A percentile compares a stretch with the other conserved stretches of the same genome.
These are phyloP conservation scores for Mythimna ferrago DNA, from an alignment of 2,888 invertebrate genomes.

Conservation along the genomic window DNA sequence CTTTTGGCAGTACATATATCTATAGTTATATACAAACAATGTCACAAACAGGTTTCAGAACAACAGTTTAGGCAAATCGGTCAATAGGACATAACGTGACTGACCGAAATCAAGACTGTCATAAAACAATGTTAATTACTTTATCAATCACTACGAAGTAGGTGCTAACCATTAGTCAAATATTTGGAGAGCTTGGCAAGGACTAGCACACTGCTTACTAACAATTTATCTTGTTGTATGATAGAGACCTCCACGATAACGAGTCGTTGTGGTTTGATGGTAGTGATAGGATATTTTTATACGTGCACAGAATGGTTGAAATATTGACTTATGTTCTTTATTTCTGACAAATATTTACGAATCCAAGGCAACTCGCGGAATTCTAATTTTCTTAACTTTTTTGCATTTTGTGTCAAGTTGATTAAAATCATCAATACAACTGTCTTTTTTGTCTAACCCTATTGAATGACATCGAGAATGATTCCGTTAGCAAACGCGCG, in stretches of 20 bases:
- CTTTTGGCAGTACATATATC: background rate
- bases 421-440: no score
- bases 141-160: slow-evolving; percentile 18
- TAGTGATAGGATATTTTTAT: no score
- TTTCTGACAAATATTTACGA: no score
- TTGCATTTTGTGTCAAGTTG: no score
- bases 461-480: no score
- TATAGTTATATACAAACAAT: background rate
- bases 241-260: background rate
- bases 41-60: slow-evolving; percentile 12
- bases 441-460: no score
- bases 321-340: no score
- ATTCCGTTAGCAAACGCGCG: no score
- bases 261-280: no score
- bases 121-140: slow-evolving; percentile 20
- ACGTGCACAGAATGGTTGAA: no score
- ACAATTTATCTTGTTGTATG: slow-evolving; percentile 12
- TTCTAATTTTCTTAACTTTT: no score
- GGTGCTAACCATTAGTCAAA: slow-evolving; percentile 7
- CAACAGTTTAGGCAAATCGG: slow-evolving; percentile 29
- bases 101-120: slow-evolving; percentile 17
- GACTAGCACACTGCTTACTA: background rate
- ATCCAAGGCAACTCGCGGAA: no score
- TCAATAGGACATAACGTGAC: slow-evolving; percentile 33
- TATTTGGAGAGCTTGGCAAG: slow-evolving; percentile 12